Evolutionary conservation across 1,140 invertebrate species (phyloP), one percentile per base, ranked within the genome.

Genomic region (Cepaea nemoralis): DNA sequence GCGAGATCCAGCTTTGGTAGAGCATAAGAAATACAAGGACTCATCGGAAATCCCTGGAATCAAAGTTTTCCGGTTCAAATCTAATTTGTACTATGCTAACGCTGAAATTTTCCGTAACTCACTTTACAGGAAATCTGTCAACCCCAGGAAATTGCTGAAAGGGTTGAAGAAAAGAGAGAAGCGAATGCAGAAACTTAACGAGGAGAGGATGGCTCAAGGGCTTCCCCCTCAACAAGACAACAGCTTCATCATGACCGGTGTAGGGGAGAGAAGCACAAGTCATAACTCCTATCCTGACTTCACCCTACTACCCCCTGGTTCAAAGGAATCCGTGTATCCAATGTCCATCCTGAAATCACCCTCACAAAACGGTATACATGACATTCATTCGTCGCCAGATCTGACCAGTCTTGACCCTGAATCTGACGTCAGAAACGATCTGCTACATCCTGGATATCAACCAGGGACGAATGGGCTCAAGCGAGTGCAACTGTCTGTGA

Each of bases 71-170:
- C 88, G 91, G 35, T 93, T 92, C 83, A 89, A 92, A 55, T 88
- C 91, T n/a, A 89, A 91, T 31, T 74, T 93, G 27, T 93, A 92
- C 84, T 93, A 91, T 83, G 92, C 91, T 6, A 93, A 92, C 85
- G 90, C 91, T 0, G 92, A 93, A 85, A 89, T 90, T 37, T 93
- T 93, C 83, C 86, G 86, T 42, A 89, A 71, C 75, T 86, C 81
- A 27, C 84, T 90, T 22, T 89, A 90, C 75, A 84, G 82, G 50
- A 48, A 82, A 16, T 89, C 88, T 1, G 82, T 88, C 0, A 90
- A 89, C 77, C 85, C 87, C 1, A 78, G 87, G 55, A 88, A 88
- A 82, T 69, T 86, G 45, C 82, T 89, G 48, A 89, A 90, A 80
- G 84, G 86, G 73, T 73, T 89, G 37, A 86, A 89, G 67, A 89